Base-by-base conservation (phyloP, 2,113 vertebrate species). In the Phaetusa simplex region DNA sequence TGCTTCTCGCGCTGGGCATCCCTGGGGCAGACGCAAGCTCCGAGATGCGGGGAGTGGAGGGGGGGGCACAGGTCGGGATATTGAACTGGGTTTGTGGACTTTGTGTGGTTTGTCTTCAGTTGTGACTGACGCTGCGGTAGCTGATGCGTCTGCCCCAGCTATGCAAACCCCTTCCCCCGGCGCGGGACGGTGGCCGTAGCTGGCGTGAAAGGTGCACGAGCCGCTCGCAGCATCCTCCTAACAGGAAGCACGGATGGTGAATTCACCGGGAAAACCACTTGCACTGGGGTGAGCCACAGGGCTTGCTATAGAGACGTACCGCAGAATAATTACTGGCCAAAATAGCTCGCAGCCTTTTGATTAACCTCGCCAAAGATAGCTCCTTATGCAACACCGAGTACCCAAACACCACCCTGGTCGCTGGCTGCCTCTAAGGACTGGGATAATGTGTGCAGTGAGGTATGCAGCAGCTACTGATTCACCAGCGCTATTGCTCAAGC, bases 41-140 rank as follows among this genome's bases (percentile, higher is more conserved):
- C 0, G 0, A 42, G 43, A 34, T 42, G 50, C 4, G 2, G 3
- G 11, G 21, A 21, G 4, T 34, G 18, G 34, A 34, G 38, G 43
- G 43, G 24, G n/a, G 38, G 34, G 47, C 20, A 19, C 22, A 30
- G 22, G 27, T 42, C 2, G 1, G 59, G 53, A 1, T 6, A 4
- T 6, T 18, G 82, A 45, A 3, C 32, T 26, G 84, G 62, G 8
- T 50, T 49, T 66, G 73, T 8, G 70, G n/a, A 4, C 80, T 59
- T 62, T 40, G 80, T 40, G 80, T 74, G 73, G 50, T 43, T 70
- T 55, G 11, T 43, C 52, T 8, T 8, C n/a, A 40, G 43, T 4
- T 38, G 8, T 2, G 52, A 21, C 70, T 21, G 65, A 14, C 6
- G 5, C 30, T 18, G 65, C 47, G 10, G 2, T 8, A 9, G 12